Base-by-base conservation (phyloP, 2,113 vertebrate species). In the Xiphophorus couchianus region DNA sequence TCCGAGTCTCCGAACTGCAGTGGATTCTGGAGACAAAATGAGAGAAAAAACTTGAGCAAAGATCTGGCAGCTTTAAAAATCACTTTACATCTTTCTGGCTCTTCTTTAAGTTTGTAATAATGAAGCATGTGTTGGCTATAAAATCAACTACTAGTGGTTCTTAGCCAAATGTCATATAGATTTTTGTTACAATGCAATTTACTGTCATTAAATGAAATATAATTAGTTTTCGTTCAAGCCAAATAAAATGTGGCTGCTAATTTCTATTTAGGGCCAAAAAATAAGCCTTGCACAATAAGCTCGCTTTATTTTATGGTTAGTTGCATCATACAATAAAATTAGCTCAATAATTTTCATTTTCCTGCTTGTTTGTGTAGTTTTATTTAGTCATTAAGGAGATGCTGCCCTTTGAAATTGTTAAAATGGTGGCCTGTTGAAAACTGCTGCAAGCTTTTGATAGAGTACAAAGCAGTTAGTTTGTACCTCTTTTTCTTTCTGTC, bases 1-100 rank as follows among this genome's bases (percentile, higher is more conserved):
- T 98, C 98, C 0, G 96, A 98, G 81, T 97, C 96, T 76, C 95
- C 95, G 89, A 97, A 97, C 92, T 97, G 96, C 33, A 96, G 92
- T 3, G 97, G 96, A 89, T 97, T 98, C 98, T 99, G 91, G 51
- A 89, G 90, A 88, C 70, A 61, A 63, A 31, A 76, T 3, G 7
- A 22, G 66, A 61, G 35, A 4, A 76, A 3, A 33, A 37, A 65
- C 19, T 39, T 62, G 17, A 81, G 30, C 27, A 73, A 25, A 54
- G 11, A 44, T 28, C 13, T 28, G 78, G 4, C 7, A 29, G 51
- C 44, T 48, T 48, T 17, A 17, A 15, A 48, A 48, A 48, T 48
- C 14, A 17, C 44, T 48, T 17, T 1, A 13, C 2, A 13, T 60
- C n/a, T n/a, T 3, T 61, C 30, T 48, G 44, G 44, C 14, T 17